Evolutionary conservation across 2,888 invertebrate genomes (phyloP).

Genomic region (Meghimatium bilineatum): DNA sequence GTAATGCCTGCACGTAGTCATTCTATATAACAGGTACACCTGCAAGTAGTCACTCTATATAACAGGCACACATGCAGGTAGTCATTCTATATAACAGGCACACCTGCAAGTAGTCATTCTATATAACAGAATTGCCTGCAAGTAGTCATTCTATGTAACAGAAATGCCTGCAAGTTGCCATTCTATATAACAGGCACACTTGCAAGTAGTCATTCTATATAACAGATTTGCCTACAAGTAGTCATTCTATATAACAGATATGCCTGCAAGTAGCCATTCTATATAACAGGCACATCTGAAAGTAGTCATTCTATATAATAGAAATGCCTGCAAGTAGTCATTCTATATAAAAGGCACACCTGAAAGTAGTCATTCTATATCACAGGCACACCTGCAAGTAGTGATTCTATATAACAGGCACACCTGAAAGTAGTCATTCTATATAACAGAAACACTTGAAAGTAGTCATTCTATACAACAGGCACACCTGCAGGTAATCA

Average conservation of each 20-base stretch:
- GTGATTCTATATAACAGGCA: not conserved
- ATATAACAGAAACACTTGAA: not conserved
- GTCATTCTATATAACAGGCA: not conserved
- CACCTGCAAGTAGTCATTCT: not conserved
- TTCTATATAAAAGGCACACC: not conserved
- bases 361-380: not conserved
- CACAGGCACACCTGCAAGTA: not conserved
- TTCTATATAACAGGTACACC: not conserved
- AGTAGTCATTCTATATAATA: not conserved
- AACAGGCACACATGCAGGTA: not conserved
- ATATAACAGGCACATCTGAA: not conserved
- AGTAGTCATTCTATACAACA: not conserved
- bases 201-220: not conserved
- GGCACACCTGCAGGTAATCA: not conserved
- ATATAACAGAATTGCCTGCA: not conserved
- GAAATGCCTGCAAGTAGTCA: too few relatives aligned
- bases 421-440: not conserved
- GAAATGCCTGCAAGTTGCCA: not conserved
- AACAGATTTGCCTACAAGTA: not conserved
- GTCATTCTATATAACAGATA: not conserved
- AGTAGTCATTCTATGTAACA: not conserved
- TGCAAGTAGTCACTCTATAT: not conserved
- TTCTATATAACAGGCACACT: not conserved
- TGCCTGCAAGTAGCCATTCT: not conserved
- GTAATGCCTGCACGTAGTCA: not conserved